Evolutionary conservation across 35 echinoderm and acorn worm genomes (phyloP).

Genomic region (Patiria miniata): DNA sequence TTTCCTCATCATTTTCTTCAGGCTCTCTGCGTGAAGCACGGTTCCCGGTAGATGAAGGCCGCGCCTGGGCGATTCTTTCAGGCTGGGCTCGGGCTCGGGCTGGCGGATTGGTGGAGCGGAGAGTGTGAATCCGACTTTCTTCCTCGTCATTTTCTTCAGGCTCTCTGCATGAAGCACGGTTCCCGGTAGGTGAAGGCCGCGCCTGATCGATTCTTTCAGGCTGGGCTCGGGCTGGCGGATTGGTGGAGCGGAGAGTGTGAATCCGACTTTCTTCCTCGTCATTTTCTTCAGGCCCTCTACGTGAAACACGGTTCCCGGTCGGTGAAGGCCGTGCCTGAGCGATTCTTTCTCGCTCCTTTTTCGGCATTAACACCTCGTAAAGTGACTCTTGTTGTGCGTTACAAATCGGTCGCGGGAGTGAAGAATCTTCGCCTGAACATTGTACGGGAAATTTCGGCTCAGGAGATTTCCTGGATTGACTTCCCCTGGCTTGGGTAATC

Average conservation of each 20-base stretch:
- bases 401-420: background rate
- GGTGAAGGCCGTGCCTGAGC: background rate
- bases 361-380: background rate
- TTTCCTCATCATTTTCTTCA: no score
- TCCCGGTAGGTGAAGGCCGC: no score
- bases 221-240: no score
- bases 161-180: no score
- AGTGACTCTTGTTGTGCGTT: background rate
- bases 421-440: background rate
- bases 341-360: background rate
- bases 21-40: no score
- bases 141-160: no score
- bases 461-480: background rate
- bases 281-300: background rate
- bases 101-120: no score
- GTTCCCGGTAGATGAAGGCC: no score
- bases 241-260: background rate
- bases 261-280: background rate
- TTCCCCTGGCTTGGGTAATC: background rate
- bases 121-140: background rate
- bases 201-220: no score
- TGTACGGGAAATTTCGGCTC: background rate
- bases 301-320: background rate
- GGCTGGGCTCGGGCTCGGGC: no score
- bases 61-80: no score